These are phyloP conservation scores for Nymphalis io DNA, from an alignment of 1,140 invertebrate genomes.

Conservation along the genomic window DNA sequence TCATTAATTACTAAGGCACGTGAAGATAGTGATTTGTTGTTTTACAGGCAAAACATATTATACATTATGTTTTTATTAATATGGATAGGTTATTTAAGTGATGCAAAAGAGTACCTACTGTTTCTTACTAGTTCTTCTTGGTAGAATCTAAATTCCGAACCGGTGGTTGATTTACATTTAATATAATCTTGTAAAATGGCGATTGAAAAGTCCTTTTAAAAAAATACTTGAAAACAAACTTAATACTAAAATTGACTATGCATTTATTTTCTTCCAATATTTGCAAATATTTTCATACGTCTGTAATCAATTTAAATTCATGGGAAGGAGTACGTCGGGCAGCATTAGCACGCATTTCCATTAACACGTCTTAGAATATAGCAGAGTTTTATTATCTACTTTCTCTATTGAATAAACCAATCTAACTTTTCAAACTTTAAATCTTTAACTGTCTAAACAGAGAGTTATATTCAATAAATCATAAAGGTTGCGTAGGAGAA, in stretches of 20 bases:
- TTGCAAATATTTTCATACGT: slow-evolving; percentile 24
- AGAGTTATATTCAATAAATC: slow-evolving; percentile 43
- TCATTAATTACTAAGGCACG: too few relatives aligned
- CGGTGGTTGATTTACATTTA: too few relatives aligned
- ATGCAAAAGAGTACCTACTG: too few relatives aligned
- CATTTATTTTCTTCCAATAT: slow-evolving; percentile 20
- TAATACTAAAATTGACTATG: background rate
- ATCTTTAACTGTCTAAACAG: slow-evolving; percentile 4
- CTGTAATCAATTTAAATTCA: slow-evolving; percentile 33
- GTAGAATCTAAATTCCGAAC: too few relatives aligned
- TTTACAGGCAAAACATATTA: too few relatives aligned
- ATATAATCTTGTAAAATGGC: too few relatives aligned
- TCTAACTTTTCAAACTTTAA: background rate
- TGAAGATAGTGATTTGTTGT: too few relatives aligned
- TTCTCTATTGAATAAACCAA: slow-evolving; percentile 12
- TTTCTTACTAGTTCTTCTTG: too few relatives aligned
- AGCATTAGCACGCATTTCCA: slow-evolving; percentile 23
- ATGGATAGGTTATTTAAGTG: too few relatives aligned
- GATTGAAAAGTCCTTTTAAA: background rate
- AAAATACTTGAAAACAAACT: background rate
- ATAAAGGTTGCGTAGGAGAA: slow-evolving; percentile 59
- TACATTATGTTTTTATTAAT: too few relatives aligned
- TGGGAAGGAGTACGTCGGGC: slow-evolving; percentile 13
- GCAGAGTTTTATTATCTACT: slow-evolving; percentile 21
- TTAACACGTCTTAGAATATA: slow-evolving; percentile 30